phyloP scores from a whole-genome alignment of 1,140 invertebrate genomes.

The Plodia interpunctella region DNA sequence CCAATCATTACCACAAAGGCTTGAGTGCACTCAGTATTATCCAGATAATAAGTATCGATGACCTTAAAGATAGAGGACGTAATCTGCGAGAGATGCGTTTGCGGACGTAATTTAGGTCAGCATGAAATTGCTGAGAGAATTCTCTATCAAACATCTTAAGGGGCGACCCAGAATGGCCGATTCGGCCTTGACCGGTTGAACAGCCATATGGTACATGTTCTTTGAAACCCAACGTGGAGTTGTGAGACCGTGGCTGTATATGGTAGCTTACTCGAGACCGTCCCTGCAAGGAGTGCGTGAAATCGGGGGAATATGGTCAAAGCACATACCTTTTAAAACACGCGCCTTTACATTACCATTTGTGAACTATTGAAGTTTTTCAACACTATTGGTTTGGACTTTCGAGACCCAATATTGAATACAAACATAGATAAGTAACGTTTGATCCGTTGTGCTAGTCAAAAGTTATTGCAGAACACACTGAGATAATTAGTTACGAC shows the following conservation, averaged over 20 bases:
- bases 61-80: conserved; percentile 18
- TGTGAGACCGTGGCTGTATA: conserved; percentile 36
- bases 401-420: not conserved
- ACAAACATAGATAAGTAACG: not conserved
- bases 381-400: not conserved
- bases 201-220: conserved; percentile 30
- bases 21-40: not conserved
- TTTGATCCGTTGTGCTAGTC: conserved; percentile 8
- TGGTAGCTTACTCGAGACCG: conserved; percentile 32
- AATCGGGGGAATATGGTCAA: conserved; percentile 17
- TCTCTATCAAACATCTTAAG: conserved; percentile 26
- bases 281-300: conserved; percentile 30
- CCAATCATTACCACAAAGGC: conserved; percentile 30
- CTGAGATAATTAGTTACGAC: conserved; percentile 25
- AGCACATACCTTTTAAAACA: not conserved
- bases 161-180: conserved; percentile 25
- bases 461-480: conserved; percentile 17
- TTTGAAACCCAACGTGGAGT: conserved; percentile 31
- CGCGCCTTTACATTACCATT: not conserved
- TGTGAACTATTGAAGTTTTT: not conserved
- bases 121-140: conserved; percentile 3
- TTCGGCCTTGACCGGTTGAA: conserved; percentile 43
- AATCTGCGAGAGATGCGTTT: not conserved
- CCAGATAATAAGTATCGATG: conserved; percentile 27
- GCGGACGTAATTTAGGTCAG: not conserved